These are phyloP conservation scores for Lissonota sp. DNA, from an alignment of 2,888 invertebrate genomes.

Conservation along the genomic window DNA sequence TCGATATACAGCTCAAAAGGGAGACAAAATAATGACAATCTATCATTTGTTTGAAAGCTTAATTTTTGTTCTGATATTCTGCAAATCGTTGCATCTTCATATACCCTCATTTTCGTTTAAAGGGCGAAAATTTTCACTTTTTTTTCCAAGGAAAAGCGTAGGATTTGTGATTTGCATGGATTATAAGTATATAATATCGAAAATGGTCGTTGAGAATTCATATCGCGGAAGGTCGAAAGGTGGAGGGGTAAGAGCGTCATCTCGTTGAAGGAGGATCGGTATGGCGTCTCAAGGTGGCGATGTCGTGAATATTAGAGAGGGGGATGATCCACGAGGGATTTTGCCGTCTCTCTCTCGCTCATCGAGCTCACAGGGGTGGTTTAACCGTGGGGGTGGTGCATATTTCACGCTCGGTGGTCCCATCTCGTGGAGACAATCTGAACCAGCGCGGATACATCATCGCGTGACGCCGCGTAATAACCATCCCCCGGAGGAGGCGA, in stretches of 20 bases:
- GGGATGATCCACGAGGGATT: constrained; percentile 47
- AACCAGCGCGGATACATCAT: constrained; percentile 83
- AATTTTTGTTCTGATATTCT: neutral
- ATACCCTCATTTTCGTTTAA: neutral
- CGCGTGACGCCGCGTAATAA: constrained; percentile 83
- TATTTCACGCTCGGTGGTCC: constrained; percentile 84
- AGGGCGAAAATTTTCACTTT: no score
- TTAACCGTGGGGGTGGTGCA: constrained; percentile 81
- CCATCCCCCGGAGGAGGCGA: constrained; percentile 68
- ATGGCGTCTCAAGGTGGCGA: constrained; percentile 77
- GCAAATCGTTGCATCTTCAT: neutral
- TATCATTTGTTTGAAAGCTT: no score
- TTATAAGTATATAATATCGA: constrained; percentile 28
- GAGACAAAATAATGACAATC: neutral
- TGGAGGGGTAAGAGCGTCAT: constrained; percentile 1
- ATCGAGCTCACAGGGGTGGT: constrained; percentile 70
- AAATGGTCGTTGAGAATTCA: constrained; percentile 26
- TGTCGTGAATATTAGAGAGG: constrained; percentile 76
- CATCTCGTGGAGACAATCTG: constrained; percentile 84
- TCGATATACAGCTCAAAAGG: neutral
- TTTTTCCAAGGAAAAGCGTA: no score
- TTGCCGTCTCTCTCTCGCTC: constrained; percentile 46
- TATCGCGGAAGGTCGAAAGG: constrained; percentile 2
- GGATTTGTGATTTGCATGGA: no score
- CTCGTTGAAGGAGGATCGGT: constrained; percentile 42